Evolutionary conservation across 2,113 vertebrate genomes (phyloP).

Genomic region (Dascyllus trimaculatus): DNA sequence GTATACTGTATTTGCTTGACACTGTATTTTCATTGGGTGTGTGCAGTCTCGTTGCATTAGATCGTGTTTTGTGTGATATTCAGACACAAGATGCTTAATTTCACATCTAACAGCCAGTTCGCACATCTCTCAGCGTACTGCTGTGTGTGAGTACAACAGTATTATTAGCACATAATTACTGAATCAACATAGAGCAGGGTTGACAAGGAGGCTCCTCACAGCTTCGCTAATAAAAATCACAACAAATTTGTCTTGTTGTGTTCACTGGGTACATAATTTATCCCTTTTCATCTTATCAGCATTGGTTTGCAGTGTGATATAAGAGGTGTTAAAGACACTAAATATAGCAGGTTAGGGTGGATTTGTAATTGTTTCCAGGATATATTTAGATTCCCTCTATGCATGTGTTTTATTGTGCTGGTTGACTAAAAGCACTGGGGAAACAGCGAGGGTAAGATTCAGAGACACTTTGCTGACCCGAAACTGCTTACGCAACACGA

Average conservation of each 20-base stretch:
- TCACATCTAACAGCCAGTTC: slow-evolving; percentile 18
- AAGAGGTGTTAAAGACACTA: too few species aligned
- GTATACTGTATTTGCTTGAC: too few species aligned
- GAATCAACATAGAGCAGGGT: not conserved
- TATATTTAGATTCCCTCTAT: too few species aligned
- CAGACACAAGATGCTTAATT: slow-evolving; percentile 25
- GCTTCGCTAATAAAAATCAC: not conserved
- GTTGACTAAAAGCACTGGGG: not conserved
- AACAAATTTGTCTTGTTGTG: not conserved
- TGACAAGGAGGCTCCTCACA: not conserved
- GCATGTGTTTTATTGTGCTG: not conserved
- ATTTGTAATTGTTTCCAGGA: too few species aligned
- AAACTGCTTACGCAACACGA: slow-evolving; percentile 47
- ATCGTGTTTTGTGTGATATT: slow-evolving; percentile 30
- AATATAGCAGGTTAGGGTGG: not conserved
- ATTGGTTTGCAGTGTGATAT: too few species aligned
- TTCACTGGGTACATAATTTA: too few species aligned
- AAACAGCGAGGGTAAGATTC: not conserved
- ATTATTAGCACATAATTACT: slow-evolving; percentile 12
- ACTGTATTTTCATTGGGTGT: not conserved
- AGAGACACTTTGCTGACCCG: slow-evolving; percentile 30
- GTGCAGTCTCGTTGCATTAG: not conserved
- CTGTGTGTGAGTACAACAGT: not conserved
- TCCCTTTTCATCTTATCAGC: too few species aligned
- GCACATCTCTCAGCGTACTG: not conserved